These are phyloP conservation scores for Meloe dianella DNA, from an alignment of 2,888 invertebrate species.

Conservation along the genomic window DNA sequence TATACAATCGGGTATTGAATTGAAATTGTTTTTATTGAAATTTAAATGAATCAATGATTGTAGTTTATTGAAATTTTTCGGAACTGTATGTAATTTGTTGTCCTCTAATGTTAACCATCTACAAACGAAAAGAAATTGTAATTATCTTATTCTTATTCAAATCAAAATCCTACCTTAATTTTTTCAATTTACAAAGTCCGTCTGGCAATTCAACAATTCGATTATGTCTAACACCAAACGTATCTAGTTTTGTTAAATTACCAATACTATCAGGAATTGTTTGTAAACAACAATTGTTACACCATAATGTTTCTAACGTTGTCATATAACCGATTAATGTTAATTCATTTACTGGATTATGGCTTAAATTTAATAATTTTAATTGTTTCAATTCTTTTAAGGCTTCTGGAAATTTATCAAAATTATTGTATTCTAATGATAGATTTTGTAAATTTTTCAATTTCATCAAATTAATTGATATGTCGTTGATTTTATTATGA, in stretches of 20 bases:
- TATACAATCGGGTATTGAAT: slow-evolving; percentile 60
- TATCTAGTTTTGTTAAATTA: slow-evolving; percentile 66
- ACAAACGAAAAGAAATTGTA: slow-evolving; percentile 32
- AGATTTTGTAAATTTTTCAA: slow-evolving; percentile 67
- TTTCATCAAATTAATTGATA: slow-evolving; percentile 62
- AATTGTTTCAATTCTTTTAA: slow-evolving; percentile 66
- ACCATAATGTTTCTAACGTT: slow-evolving; percentile 71
- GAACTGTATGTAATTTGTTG: slow-evolving; percentile 64
- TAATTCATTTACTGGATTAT: slow-evolving; percentile 67
- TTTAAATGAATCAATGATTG: slow-evolving; percentile 68
- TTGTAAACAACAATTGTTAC: slow-evolving; percentile 65
- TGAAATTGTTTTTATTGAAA: slow-evolving; percentile 65
- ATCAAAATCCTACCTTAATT: slow-evolving; percentile 60
- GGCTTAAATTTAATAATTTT: slow-evolving; percentile 70
- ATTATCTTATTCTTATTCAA: neutral
- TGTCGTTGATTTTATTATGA: slow-evolving; percentile 66
- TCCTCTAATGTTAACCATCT: slow-evolving; percentile 73
- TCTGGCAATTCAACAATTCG: slow-evolving; percentile 64
- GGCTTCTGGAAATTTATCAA: slow-evolving; percentile 66
- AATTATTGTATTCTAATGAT: slow-evolving; percentile 71
- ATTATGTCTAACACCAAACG: slow-evolving; percentile 72
- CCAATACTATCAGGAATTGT: slow-evolving; percentile 69
- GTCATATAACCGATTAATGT: slow-evolving; percentile 67
- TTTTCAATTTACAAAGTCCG: slow-evolving; percentile 64
- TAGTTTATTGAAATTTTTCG: slow-evolving; percentile 62